Conservation (phyloP, 2,113 vertebrate species). For the Pardalotus punctatus region DNA sequence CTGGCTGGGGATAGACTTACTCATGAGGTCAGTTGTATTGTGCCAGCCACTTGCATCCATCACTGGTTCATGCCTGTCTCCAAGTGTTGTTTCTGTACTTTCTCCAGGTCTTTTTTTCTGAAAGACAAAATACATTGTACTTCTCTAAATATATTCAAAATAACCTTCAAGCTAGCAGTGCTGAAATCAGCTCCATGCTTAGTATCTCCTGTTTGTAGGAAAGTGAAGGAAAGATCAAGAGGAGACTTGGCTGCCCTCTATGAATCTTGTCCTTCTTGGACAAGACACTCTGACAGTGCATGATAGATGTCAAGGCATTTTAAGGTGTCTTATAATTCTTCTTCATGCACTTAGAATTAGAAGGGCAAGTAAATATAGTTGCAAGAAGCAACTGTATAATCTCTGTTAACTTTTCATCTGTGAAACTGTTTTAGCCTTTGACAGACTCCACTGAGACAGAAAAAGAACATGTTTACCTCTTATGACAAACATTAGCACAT, state of each 20-base stretch:
- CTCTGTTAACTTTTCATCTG: neutral
- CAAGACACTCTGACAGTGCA: neutral
- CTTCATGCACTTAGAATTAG: neutral
- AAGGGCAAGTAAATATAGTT: neutral
- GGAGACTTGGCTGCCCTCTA: neutral
- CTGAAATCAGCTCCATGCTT: neutral
- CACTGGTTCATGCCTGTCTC: neutral
- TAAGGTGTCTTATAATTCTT: neutral
- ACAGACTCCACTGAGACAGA: neutral
- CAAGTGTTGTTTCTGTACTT: neutral
- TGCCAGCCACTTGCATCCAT: neutral
- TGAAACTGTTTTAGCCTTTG: neutral
- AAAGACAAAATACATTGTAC: neutral
- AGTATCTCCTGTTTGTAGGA: neutral
- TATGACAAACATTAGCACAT: neutral
- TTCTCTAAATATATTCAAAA: neutral
- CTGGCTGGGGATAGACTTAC: neutral
- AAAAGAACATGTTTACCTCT: neutral
- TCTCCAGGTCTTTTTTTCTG: neutral
- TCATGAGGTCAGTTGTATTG: neutral
- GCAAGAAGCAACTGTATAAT: neutral
- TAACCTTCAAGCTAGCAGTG: neutral
- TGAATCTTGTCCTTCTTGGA: neutral
- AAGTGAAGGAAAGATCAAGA: neutral
- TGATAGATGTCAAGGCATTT: neutral